Conservation (phyloP, 2,797 vertebrate species). For the Ceyx erithaca region DNA sequence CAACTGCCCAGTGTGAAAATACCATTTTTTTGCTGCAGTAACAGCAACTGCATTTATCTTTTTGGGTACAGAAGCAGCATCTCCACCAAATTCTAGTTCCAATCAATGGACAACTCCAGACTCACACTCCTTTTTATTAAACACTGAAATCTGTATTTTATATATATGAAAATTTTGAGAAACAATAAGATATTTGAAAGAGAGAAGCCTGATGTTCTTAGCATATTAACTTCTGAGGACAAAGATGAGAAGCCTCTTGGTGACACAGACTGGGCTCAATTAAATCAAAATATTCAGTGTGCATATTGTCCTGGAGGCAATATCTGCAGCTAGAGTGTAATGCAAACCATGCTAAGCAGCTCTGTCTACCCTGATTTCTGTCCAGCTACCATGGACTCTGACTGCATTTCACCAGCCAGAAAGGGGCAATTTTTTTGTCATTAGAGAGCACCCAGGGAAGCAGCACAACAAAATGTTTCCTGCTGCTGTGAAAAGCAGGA, state of each 20-base stretch:
- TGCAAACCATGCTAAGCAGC: constrained; percentile 70
- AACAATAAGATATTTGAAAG: not conserved
- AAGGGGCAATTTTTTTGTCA: constrained; percentile 70
- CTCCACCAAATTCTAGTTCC: not conserved
- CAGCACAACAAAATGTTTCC: constrained; percentile 80
- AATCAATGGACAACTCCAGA: not conserved
- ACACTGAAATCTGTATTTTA: not conserved
- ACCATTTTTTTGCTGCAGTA: not conserved
- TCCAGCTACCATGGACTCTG: constrained; percentile 63
- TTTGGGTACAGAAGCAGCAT: not conserved
- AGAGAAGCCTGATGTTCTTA: constrained; percentile 21
- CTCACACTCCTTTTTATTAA: not conserved
- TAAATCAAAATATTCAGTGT: constrained; percentile 54
- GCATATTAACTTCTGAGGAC: constrained; percentile 1
- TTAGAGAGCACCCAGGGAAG: constrained; percentile 77
- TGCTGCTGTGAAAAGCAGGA: constrained; percentile 67
- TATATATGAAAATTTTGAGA: no score
- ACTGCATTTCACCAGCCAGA: constrained; percentile 77
- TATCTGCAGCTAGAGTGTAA: constrained; percentile 65
- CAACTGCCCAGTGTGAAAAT: not conserved
- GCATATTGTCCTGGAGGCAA: constrained; percentile 63
- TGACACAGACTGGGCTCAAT: constrained; percentile 67
- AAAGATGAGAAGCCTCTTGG: constrained; percentile 59
- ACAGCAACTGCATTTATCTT: not conserved
- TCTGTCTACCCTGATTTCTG: constrained; percentile 57